A percentile compares a stretch with the other conserved stretches of the same genome.
Conservation (phyloP, 2,888 invertebrate species). For the Sphinx pinastri region DNA sequence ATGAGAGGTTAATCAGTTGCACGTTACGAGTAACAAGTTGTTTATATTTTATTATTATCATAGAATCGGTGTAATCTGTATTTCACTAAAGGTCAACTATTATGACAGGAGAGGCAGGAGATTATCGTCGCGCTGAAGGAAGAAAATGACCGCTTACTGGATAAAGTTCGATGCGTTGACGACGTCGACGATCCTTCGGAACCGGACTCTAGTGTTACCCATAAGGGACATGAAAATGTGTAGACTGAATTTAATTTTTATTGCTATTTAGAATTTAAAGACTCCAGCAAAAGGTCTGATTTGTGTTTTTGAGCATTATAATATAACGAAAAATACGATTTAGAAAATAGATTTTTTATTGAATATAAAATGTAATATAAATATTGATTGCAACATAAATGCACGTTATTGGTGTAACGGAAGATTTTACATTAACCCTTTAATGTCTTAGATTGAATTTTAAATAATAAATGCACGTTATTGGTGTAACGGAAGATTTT, state of each 20-base stretch:
- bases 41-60: background rate
- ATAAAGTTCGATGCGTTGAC: constrained; percentile 66
- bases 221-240: constrained; percentile 28
- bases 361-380: constrained; percentile 31
- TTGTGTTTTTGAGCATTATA: background rate
- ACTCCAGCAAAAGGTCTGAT: too few species aligned
- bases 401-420: constrained; percentile 32
- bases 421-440: constrained; percentile 25
- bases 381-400: constrained; percentile 48
- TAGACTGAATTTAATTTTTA: background rate
- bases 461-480: constrained; percentile 26
- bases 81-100: background rate
- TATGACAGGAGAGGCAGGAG: constrained; percentile 75
- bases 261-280: too few species aligned
- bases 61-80: constrained; percentile 3
- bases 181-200: constrained; percentile 35
- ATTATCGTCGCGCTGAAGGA: constrained; percentile 76
- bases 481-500: constrained; percentile 30
- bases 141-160: constrained; percentile 73
- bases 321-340: background rate
- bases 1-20: background rate
- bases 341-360: constrained; percentile 3
- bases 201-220: background rate
- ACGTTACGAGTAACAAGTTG: background rate
- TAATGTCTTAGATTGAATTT: background rate